Base-by-base conservation (phyloP, 2,888 invertebrate species). In the Drepana falcataria region DNA sequence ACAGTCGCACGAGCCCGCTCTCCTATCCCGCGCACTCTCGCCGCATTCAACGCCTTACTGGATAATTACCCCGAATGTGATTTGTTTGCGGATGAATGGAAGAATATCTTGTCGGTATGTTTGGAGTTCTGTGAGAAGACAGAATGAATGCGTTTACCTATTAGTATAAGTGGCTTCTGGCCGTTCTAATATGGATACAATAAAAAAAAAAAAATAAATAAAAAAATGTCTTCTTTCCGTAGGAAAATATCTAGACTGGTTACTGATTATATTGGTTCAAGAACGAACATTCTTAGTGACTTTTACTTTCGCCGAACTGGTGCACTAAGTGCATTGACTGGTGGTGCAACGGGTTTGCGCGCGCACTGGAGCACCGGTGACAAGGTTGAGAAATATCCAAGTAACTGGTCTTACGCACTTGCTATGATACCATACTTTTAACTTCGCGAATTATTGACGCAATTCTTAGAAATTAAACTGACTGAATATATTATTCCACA, bases 291-390 rank as follows among this genome's bases (percentile, higher is more conserved):
- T 58, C 57, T 52, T 54, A 51, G 59, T 71, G 61, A 81, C 83
- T 84, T 85, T 87, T 84, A 89, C 90, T 89, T 91, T 90, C 87
- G 84, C 84, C 84, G 68, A 87, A 87, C 79, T 84, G 71, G 83
- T 79, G 77, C 80, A 78, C 55, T 59, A 65, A 71, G 79, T 77
- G 76, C 80, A 75, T 64, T 72, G 73, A 77, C 75, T 74, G 67
- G 68, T 79, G 71, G 71, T 52, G 76, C 70, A 83, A 84, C 85
- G 79, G 81, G 88, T 85, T 83, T 77, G 56, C 64, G 53, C 53
- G 58, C 60, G 63, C 71, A 87, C 81, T 87, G 77, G 87, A 82
- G 61, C 83, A 88, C 78, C 72, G 79, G 82, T 85, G 83, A 80
- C 89, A 90, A 90, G 90, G 90, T 91, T 91, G 90, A 75, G 87